phyloP scores from a whole-genome alignment of 92 coral and sea anemone genomes.

The Palythoa grandis region DNA sequence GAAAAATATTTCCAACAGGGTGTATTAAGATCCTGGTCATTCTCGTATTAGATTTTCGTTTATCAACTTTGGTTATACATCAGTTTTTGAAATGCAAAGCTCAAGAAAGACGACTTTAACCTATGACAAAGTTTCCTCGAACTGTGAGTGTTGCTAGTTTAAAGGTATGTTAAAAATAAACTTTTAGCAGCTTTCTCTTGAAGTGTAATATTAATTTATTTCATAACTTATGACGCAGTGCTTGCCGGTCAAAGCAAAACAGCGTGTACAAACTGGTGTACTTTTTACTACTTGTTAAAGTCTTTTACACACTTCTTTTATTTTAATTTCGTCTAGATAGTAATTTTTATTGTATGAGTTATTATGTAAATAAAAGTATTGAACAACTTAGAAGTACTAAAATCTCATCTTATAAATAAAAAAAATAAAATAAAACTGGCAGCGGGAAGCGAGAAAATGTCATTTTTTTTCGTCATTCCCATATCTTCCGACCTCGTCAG shows the following conservation, averaged over 20 bases:
- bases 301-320: too few relatives aligned
- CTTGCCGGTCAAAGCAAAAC: constrained; percentile 4
- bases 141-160: background rate
- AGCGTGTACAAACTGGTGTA: background rate
- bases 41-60: background rate
- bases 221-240: background rate
- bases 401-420: too few relatives aligned
- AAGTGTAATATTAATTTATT: background rate
- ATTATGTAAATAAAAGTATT: too few relatives aligned
- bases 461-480: too few relatives aligned
- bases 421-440: too few relatives aligned
- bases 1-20: background rate
- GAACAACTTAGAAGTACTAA: too few relatives aligned
- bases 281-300: background rate
- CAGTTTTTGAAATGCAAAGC: background rate
- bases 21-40: background rate
- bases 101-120: background rate
- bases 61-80: background rate
- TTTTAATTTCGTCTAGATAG: too few relatives aligned
- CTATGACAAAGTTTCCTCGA: background rate
- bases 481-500: too few relatives aligned
- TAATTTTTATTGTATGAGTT: too few relatives aligned
- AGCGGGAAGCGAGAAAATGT: too few relatives aligned
- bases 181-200: background rate
- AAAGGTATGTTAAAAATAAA: background rate